These are phyloP conservation scores for Troilus luridus DNA, from an alignment of 2,888 invertebrate genomes.

Conservation along the genomic window DNA sequence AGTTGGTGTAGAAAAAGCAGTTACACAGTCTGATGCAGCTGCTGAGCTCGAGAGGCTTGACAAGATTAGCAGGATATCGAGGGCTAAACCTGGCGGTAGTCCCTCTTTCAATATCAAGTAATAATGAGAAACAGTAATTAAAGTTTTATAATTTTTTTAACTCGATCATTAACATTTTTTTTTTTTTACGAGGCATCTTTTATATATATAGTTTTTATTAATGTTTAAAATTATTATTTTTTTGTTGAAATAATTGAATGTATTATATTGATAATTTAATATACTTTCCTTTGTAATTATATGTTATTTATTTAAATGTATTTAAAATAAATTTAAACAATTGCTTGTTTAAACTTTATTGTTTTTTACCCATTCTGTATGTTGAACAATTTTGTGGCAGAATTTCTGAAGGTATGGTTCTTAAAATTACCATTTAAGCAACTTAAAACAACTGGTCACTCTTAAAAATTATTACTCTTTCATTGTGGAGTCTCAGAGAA, in stretches of 20 bases:
- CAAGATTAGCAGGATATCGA: conserved; percentile 65
- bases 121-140: neutral
- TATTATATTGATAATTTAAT: neutral
- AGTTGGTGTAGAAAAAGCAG: conserved; percentile 77
- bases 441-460: no score
- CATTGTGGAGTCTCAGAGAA: no score
- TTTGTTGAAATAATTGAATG: neutral
- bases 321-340: neutral
- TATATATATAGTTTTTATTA: neutral
- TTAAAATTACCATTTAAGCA: no score
- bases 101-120: conserved; percentile 55
- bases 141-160: neutral
- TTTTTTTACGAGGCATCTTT: neutral
- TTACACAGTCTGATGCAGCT: conserved; percentile 89
- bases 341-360: neutral
- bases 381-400: neutral
- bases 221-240: neutral
- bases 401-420: neutral
- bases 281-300: neutral
- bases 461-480: no score
- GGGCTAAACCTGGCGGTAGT: conserved; percentile 71
- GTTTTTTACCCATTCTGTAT: neutral
- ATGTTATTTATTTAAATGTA: conserved; percentile 20
- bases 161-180: neutral
- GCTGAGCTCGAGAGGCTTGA: conserved; percentile 93